A percentile compares a stretch with the other conserved stretches of the same genome.
Evolutionary conservation across 2,113 vertebrate genomes (phyloP).

Genomic region (Cyprichromis sp.): DNA sequence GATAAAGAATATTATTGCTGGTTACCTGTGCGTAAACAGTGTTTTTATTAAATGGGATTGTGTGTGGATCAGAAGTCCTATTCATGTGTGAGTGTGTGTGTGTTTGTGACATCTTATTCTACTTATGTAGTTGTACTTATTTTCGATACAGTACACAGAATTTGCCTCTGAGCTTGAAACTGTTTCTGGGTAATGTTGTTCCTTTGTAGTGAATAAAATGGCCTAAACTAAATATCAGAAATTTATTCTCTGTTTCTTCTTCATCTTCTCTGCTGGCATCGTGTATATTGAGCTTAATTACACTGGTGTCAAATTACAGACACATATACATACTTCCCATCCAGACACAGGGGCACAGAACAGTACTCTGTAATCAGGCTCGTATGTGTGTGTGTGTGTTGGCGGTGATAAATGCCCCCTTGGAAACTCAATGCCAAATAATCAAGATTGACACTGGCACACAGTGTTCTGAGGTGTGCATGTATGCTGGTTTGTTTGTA

Average conservation of each 20-base stretch:
- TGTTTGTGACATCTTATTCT: not conserved
- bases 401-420: constrained; percentile 47
- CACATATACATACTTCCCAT: not conserved
- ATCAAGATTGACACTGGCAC: constrained; percentile 50
- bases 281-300: not conserved
- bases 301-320: not conserved
- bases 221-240: not conserved
- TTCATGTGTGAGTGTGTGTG: not conserved
- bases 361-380: constrained; percentile 32
- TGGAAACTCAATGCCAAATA: constrained; percentile 47
- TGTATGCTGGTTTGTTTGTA: constrained; percentile 36
- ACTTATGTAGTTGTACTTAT: not conserved
- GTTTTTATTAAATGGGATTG: not conserved
- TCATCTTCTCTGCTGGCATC: not conserved
- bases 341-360: not conserved
- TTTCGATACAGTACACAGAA: not conserved
- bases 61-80: not conserved
- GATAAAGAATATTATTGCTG: not conserved
- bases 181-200: not conserved
- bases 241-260: not conserved
- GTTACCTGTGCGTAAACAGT: constrained; percentile 26
- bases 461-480: constrained; percentile 4
- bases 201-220: not conserved
- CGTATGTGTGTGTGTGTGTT: constrained; percentile 4
- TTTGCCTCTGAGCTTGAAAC: not conserved